These are phyloP conservation scores for Penelope pileata DNA, from an alignment of 2,113 vertebrate species.

Conservation along the genomic window DNA sequence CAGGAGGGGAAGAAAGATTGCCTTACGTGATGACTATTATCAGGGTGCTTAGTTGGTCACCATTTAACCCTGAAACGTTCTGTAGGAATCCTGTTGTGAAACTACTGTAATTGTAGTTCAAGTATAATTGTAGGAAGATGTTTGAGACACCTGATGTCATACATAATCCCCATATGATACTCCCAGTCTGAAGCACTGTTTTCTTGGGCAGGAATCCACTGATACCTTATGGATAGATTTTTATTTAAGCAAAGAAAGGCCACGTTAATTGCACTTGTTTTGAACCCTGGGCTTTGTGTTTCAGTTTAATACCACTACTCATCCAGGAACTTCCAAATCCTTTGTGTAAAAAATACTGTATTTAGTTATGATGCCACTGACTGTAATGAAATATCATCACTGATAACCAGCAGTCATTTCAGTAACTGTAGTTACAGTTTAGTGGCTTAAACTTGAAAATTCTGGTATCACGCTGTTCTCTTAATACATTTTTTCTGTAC, in stretches of 20 bases:
- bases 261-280: background rate
- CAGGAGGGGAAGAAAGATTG: background rate
- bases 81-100: constrained; percentile 27
- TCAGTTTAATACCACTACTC: background rate
- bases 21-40: background rate
- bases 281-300: background rate
- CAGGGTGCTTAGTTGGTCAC: background rate
- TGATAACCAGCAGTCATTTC: background rate
- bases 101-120: background rate
- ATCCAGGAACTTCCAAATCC: background rate
- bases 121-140: constrained; percentile 17
- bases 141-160: background rate
- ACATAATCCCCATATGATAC: background rate
- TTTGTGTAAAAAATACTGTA: background rate
- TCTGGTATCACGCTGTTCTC: background rate
- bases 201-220: background rate
- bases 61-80: background rate
- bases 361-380: background rate
- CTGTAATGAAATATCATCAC: background rate
- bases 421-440: background rate
- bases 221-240: background rate
- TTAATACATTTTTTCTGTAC: background rate
- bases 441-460: background rate
- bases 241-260: background rate
- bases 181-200: background rate